Evolutionary conservation across 2,888 invertebrate genomes (phyloP).

Genomic region (Alviniconcha strummeri): DNA sequence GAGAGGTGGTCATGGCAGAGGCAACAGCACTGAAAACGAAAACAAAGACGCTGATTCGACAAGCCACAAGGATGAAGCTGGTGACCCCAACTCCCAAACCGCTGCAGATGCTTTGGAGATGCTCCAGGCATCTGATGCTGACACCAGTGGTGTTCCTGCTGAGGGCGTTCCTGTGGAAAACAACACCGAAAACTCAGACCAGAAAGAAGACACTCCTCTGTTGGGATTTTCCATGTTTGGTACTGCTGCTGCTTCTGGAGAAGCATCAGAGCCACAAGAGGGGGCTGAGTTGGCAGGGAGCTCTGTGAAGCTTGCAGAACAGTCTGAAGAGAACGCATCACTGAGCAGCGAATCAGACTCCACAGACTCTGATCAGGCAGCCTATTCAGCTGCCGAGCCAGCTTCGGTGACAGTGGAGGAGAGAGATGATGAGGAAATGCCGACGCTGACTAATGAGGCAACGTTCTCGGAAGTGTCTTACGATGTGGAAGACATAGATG

Average conservation of each 20-base stretch:
- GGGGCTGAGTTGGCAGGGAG: background rate
- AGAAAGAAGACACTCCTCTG: background rate
- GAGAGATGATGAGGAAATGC: background rate
- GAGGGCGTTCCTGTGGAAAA: slow-evolving; percentile 20
- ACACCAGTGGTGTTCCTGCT: slow-evolving; percentile 26
- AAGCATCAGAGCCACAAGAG: background rate
- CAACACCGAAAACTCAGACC: slow-evolving; percentile 33
- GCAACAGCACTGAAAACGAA: slow-evolving; percentile 9
- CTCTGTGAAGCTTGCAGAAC: background rate
- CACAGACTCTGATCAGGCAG: slow-evolving; percentile 28
- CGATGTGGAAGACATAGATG: slow-evolving; percentile 33
- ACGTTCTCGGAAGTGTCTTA: slow-evolving; percentile 10
- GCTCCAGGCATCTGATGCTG: slow-evolving; percentile 28
- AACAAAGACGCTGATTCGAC: slow-evolving; percentile 35
- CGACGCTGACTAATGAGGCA: background rate
- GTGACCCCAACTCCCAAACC: slow-evolving; percentile 2
- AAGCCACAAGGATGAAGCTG: slow-evolving; percentile 32
- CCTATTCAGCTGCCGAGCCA: slow-evolving; percentile 17
- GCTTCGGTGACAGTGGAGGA: background rate
- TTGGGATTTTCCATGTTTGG: background rate
- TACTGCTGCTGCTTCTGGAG: too few relatives aligned
- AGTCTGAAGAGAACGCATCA: background rate
- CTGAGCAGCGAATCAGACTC: slow-evolving; percentile 22
- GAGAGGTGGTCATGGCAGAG: slow-evolving; percentile 1
- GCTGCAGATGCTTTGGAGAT: slow-evolving; percentile 20